Evolutionary conservation across 2,797 vertebrate species (phyloP).

Genomic region (Spea hammondii): DNA sequence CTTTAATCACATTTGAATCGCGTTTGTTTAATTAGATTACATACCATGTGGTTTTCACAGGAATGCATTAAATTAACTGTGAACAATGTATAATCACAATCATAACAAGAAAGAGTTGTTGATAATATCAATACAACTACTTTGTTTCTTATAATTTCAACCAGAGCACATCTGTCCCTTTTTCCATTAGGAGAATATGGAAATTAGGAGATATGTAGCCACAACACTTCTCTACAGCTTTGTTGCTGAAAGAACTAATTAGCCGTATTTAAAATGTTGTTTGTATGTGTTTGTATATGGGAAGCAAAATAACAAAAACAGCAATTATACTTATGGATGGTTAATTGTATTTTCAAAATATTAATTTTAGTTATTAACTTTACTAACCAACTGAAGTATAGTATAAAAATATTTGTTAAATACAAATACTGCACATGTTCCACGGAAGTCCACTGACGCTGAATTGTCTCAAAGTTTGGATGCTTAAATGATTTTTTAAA

Average conservation of each 20-base stretch:
- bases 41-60: constrained; percentile 44
- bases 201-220: constrained; percentile 15
- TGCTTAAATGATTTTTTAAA: no score
- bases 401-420: no score
- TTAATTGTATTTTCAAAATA: no score
- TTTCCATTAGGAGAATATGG: constrained; percentile 15
- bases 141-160: constrained; percentile 20
- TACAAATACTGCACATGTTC: no score
- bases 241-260: constrained; percentile 2
- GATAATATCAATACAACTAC: constrained; percentile 32
- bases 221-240: neutral
- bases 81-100: constrained; percentile 45
- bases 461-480: no score
- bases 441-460: no score
- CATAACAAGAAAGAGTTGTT: constrained; percentile 32
- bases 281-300: neutral
- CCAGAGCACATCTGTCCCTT: constrained; percentile 19
- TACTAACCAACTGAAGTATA: no score
- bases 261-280: constrained; percentile 5
- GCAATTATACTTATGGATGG: no score
- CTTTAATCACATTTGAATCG: constrained; percentile 45
- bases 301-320: neutral
- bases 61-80: constrained; percentile 46
- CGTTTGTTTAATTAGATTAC: constrained; percentile 50
- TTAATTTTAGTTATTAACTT: no score